A percentile compares a stretch with the other conserved stretches of the same genome.
Evolutionary conservation across 2,797 vertebrate species (phyloP).

Genomic region (Crocodylus rhombifer): DNA sequence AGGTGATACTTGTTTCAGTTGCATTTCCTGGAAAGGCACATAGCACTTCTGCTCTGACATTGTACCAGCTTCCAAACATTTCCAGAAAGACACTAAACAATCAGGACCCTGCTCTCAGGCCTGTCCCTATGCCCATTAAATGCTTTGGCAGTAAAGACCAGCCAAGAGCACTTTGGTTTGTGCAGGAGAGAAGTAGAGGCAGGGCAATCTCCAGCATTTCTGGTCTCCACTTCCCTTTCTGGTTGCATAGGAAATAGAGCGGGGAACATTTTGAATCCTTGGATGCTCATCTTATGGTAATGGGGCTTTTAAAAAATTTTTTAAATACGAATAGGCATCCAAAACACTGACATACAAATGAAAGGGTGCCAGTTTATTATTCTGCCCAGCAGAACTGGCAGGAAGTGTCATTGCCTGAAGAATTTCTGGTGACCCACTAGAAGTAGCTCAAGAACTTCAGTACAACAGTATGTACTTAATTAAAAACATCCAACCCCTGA

Average conservation of each 20-base stretch:
- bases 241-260: neutral
- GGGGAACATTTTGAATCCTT: neutral
- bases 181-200: rapidly evolving
- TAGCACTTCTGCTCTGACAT: neutral
- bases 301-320: neutral
- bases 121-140: neutral
- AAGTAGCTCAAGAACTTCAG: neutral
- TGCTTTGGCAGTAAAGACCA: neutral
- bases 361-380: neutral
- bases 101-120: neutral
- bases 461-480: neutral
- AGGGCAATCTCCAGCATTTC: neutral
- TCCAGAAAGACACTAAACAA: rapidly evolving
- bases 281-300: neutral
- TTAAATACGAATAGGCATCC: neutral
- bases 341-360: rapidly evolving
- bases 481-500: neutral
- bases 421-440: neutral
- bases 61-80: neutral
- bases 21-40: neutral
- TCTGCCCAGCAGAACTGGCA: neutral
- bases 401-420: neutral
- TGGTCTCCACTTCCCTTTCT: neutral
- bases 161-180: neutral
- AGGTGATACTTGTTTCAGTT: neutral